These are phyloP conservation scores for Hyles vespertilio DNA, from an alignment of 1,140 invertebrate species.

Conservation along the genomic window DNA sequence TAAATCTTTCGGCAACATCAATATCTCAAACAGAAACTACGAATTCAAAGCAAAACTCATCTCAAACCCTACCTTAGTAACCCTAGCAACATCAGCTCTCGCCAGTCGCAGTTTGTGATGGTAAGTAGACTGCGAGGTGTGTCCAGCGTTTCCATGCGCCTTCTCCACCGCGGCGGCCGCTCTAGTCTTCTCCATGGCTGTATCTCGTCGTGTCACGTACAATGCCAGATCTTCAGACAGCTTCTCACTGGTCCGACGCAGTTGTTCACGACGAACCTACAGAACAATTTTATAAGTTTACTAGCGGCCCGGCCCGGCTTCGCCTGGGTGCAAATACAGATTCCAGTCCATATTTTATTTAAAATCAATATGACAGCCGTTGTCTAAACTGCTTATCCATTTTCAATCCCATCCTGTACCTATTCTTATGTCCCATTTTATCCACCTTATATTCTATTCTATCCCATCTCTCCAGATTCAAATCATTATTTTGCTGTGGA, in stretches of 20 bases:
- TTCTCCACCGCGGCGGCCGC: constrained; percentile 54
- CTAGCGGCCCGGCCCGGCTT: too few species aligned
- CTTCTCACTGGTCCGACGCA: constrained; percentile 84
- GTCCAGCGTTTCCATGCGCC: constrained; percentile 32
- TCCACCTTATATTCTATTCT: too few species aligned
- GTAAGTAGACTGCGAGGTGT: constrained; percentile 57
- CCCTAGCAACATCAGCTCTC: constrained; percentile 49
- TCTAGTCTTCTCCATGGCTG: constrained; percentile 54
- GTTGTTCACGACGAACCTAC: constrained; percentile 79
- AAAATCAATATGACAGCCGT: too few species aligned
- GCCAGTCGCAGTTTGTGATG: constrained; percentile 59
- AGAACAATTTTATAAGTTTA: background rate
- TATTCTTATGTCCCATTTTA: too few species aligned
- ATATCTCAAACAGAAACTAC: background rate
- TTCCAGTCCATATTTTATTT: too few species aligned
- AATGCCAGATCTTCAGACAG: constrained; percentile 85
- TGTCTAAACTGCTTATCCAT: too few species aligned
- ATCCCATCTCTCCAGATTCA: too few species aligned
- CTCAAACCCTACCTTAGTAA: constrained; percentile 46
- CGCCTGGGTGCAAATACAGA: too few species aligned
- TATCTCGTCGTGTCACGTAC: constrained; percentile 83
- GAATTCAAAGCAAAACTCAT: background rate
- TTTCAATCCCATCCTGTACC: too few species aligned
- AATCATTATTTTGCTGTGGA: too few species aligned
- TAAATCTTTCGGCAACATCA: too few species aligned